Evolutionary conservation across 2,888 invertebrate genomes (phyloP), one percentile per base, ranked within the genome.

Genomic region (Chromoteleia sp.): DNA sequence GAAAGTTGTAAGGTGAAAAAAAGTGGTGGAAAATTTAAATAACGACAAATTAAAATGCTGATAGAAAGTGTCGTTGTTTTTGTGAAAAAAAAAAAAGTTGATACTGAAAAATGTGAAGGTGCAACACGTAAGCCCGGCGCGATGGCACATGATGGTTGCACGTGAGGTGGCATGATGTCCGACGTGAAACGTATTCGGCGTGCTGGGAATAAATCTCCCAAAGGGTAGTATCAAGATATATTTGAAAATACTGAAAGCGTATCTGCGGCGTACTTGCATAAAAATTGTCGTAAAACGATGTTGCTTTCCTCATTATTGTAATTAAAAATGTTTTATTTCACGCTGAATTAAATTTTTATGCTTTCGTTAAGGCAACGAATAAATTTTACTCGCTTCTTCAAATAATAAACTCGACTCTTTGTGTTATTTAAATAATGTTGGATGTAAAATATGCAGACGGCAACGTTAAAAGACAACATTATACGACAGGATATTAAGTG

Each of bases 201-300:
- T 59, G 56, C 36, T 33, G 75, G 52, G 75, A 67, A 76, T 76
- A 67, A 67, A 76, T 59, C 52, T 76, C 59, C 59, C 75, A 12
- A 52, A 41, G 75, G 67, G 52, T 56, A 15, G 7, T 63, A 73
- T 73, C 58, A 56, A 48, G 67, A 30, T 50, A 59, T 50, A 52
- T 76, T 59, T 59, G 52, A 48, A 36, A 54, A 56, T 56, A 54
- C 58, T 25, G 15, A 25, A 43, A 61, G 45, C n/a, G 41, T 45
- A 45, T 30, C 45, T n/a, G 45, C 59, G 30, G 12, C 45, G 36
- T 4, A 15, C 30, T 45, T 12, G 58, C 25, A 8, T 73, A 25
- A 25, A 25, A 25, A 25, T 41, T 41, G 48, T 58, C 65, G 33
- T 30, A 54, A 75, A 48, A n/a, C 54, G 30, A 19, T 10, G 39